Evolutionary conservation across 2,888 invertebrate species (phyloP).

Genomic region (Chelonus formosanus): DNA sequence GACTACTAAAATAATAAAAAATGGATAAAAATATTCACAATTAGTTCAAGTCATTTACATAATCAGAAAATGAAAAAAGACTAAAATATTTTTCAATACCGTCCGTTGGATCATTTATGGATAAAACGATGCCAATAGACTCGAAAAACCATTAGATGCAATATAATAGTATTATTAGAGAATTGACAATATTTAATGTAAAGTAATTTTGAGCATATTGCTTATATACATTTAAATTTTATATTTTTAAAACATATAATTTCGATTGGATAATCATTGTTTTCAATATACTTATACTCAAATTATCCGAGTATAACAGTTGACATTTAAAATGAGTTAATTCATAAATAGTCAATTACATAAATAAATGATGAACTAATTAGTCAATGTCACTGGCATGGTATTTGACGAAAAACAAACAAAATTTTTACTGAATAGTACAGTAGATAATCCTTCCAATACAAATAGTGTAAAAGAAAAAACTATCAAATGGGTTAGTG

Average conservation of each 20-base stretch:
- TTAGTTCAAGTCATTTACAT: not conserved
- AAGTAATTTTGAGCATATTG: constrained; percentile 1
- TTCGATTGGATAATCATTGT: too few species aligned
- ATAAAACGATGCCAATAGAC: constrained; percentile 8
- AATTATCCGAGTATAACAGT: too few species aligned
- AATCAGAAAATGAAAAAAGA: not conserved
- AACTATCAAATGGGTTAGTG: too few species aligned
- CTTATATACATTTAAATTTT: constrained; percentile 1
- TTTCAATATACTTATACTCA: too few species aligned
- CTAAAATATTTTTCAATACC: not conserved
- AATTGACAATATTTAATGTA: not conserved
- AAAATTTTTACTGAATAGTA: too few species aligned
- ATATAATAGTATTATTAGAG: not conserved
- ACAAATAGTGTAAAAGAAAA: too few species aligned
- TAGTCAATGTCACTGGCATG: too few species aligned
- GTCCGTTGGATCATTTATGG: not conserved
- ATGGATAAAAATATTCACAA: not conserved
- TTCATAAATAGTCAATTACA: too few species aligned
- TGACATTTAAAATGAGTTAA: too few species aligned
- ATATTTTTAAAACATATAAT: not conserved
- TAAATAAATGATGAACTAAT: too few species aligned
- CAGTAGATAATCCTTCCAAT: too few species aligned
- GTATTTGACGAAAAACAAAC: too few species aligned
- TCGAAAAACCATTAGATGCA: constrained; percentile 3
- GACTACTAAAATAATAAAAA: not conserved